These are phyloP conservation scores for Falco berigora DNA, from an alignment of 2,797 vertebrate genomes.

Conservation along the genomic window DNA sequence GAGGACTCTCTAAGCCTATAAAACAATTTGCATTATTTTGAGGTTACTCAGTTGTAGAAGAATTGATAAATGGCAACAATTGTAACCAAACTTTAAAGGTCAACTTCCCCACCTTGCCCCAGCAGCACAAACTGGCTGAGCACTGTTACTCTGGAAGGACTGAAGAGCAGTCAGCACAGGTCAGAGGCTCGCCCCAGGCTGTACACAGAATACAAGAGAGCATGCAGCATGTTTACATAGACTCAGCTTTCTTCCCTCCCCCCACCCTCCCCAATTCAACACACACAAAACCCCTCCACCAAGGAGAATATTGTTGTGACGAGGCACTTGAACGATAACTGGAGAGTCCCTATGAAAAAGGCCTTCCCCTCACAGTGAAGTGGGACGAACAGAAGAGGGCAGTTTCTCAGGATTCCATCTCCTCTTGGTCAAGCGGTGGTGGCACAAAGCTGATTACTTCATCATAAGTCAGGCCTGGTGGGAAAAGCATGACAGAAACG, in stretches of 20 bases:
- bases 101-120: background rate
- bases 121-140: background rate
- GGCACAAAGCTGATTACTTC: slow-evolving; percentile 92
- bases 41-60: slow-evolving; percentile 49
- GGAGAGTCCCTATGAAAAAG: slow-evolving; percentile 76
- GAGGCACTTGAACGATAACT: slow-evolving; percentile 89
- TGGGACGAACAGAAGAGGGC: slow-evolving; percentile 52
- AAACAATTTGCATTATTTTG: background rate
- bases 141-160: slow-evolving; percentile 7
- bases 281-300: slow-evolving; percentile 67
- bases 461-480: slow-evolving; percentile 89
- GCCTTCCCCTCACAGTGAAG: slow-evolving; percentile 81
- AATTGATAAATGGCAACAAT: slow-evolving; percentile 58
- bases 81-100: background rate
- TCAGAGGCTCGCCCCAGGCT: slow-evolving; percentile 38
- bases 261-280: slow-evolving; percentile 36
- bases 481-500: background rate
- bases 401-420: slow-evolving; percentile 91
- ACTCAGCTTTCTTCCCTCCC: slow-evolving; percentile 69
- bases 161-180: slow-evolving; percentile 9
- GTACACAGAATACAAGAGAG: slow-evolving; percentile 63
- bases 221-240: slow-evolving; percentile 66
- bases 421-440: slow-evolving; percentile 85
- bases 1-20: background rate
- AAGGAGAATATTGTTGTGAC: slow-evolving; percentile 77